Conservation (phyloP, 2,888 invertebrate genomes). For the Seira musarum region DNA sequence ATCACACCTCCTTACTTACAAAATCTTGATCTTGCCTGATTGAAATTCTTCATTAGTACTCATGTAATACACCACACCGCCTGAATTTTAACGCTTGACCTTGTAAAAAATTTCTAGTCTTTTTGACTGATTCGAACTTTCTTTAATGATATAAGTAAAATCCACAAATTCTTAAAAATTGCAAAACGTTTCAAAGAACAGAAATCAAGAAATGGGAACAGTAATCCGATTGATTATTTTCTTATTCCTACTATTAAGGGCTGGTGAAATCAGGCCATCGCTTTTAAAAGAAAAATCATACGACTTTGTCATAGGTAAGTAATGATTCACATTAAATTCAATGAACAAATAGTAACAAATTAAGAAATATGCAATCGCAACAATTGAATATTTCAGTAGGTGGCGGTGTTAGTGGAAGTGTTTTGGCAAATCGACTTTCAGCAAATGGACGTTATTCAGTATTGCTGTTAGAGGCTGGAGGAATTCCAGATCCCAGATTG, state of each 20-base stretch:
- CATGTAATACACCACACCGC: too few relatives aligned
- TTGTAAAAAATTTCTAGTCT: too few relatives aligned
- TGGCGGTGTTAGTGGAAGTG: conserved; percentile 36
- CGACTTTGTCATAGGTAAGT: background rate
- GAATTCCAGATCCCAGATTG: background rate
- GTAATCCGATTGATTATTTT: background rate
- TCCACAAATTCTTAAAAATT: background rate
- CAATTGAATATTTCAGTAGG: conserved; percentile 29
- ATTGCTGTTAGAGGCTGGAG: conserved; percentile 37
- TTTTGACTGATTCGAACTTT: too few relatives aligned
- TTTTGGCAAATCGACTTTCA: conserved; percentile 33
- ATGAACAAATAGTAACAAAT: background rate
- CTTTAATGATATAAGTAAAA: too few relatives aligned
- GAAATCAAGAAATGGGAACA: too few relatives aligned
- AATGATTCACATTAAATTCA: background rate
- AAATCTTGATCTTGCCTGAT: too few relatives aligned
- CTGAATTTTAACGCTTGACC: too few relatives aligned
- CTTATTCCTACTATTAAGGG: background rate
- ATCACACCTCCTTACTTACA: too few relatives aligned
- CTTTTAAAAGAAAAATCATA: background rate
- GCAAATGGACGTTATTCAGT: conserved; percentile 22
- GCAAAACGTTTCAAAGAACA: background rate
- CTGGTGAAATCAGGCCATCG: background rate
- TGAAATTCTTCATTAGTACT: too few relatives aligned
- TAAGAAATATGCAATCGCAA: too few relatives aligned